Evolutionary conservation across 2,888 invertebrate genomes (phyloP).

Genomic region (Phengaris arion): DNA sequence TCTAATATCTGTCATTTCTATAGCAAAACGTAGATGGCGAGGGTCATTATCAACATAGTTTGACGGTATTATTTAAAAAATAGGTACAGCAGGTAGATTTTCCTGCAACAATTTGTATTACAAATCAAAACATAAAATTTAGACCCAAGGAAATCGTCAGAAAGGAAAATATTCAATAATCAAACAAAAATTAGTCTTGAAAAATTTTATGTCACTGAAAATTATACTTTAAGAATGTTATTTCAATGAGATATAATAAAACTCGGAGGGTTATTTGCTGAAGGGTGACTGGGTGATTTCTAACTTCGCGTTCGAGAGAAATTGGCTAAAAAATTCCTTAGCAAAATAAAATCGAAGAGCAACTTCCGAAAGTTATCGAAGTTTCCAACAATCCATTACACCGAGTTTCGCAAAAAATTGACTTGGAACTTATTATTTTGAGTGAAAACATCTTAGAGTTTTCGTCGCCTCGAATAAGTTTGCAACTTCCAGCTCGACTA

Average conservation of each 20-base stretch:
- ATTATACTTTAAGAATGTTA: slow-evolving; percentile 22
- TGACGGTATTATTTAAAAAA: no score
- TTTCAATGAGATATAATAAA: slow-evolving; percentile 29
- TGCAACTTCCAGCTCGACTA: slow-evolving; percentile 43
- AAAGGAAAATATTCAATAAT: slow-evolving; percentile 18
- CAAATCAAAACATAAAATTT: neutral
- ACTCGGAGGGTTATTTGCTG: slow-evolving; percentile 46
- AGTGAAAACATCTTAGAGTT: slow-evolving; percentile 74
- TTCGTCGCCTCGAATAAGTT: slow-evolving; percentile 62
- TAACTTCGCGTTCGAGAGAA: slow-evolving; percentile 66
- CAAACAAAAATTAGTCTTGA: neutral
- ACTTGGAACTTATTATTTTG: slow-evolving; percentile 77
- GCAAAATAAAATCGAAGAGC: slow-evolving; percentile 76
- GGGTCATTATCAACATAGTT: no score
- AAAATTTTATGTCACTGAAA: slow-evolving; percentile 26
- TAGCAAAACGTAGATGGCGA: no score
- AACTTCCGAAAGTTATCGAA: slow-evolving; percentile 79
- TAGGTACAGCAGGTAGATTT: no score
- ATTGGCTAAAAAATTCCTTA: slow-evolving; percentile 77
- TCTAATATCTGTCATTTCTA: no score
- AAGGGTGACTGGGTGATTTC: slow-evolving; percentile 72
- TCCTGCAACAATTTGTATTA: neutral
- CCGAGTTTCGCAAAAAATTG: slow-evolving; percentile 75
- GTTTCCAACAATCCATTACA: slow-evolving; percentile 78
- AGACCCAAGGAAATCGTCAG: neutral